These are phyloP conservation scores for Caracal caracal DNA, from an alignment of 2,113 vertebrate genomes.

Conservation along the genomic window DNA sequence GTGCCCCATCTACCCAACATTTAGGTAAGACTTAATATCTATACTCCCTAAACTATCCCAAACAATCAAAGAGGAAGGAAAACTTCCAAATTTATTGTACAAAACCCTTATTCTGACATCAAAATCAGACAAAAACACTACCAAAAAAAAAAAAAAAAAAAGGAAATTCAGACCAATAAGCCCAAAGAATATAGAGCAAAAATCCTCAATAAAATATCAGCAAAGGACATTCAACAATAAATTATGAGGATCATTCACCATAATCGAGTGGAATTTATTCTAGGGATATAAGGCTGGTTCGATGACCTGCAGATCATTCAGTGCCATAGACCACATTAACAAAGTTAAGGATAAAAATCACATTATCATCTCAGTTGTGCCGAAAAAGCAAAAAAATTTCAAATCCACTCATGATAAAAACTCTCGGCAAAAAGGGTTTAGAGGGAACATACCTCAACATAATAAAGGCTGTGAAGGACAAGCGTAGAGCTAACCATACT, in stretches of 20 bases:
- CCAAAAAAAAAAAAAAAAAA: background rate
- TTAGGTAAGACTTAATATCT: background rate
- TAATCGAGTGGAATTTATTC: background rate
- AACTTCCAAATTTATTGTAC: background rate
- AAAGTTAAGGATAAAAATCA: background rate
- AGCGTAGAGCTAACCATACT: background rate
- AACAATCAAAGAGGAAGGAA: background rate
- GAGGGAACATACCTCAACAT: background rate
- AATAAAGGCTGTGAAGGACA: background rate
- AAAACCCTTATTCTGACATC: background rate
- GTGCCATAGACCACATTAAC: background rate
- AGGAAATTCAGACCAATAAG: background rate
- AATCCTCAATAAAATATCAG: background rate
- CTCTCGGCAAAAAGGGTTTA: background rate
- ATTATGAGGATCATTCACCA: background rate
- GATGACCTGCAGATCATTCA: background rate
- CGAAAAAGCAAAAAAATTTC: background rate
- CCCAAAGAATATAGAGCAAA: background rate
- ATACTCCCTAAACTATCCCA: background rate
- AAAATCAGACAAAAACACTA: background rate
- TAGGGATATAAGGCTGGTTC: accelerated
- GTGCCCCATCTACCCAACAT: background rate
- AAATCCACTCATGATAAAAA: background rate
- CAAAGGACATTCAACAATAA: background rate
- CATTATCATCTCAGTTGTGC: background rate